Conservation (phyloP, 2,888 invertebrate genomes). For the Drosophila subsilvestris region DNA sequence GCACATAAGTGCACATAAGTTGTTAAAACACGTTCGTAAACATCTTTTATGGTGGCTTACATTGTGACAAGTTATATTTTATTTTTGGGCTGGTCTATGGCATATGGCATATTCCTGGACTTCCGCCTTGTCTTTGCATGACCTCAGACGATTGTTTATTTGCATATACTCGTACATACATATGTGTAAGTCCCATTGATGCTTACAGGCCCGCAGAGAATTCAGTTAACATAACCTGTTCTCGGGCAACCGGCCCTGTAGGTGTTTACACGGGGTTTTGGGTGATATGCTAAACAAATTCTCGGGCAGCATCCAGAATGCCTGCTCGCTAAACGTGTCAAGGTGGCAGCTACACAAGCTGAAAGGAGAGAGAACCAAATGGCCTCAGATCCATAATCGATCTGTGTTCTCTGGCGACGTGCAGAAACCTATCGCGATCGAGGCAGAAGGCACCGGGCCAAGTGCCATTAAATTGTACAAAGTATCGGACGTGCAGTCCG, state of each 20-base stretch:
- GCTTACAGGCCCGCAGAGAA: constrained; percentile 20
- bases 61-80: constrained; percentile 12
- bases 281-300: constrained; percentile 17
- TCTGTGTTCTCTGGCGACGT: constrained; percentile 19
- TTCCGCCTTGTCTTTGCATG: constrained; percentile 32
- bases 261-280: constrained; percentile 24
- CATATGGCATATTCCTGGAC: constrained; percentile 35
- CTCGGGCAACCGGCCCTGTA: constrained; percentile 29
- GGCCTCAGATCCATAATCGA: constrained; percentile 20
- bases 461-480: constrained; percentile 21
- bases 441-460: constrained; percentile 31
- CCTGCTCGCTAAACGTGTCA: constrained; percentile 14
- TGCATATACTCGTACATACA: background rate
- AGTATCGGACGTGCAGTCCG: constrained; percentile 51
- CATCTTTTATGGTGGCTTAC: constrained; percentile 30
- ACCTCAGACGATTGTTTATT: constrained; percentile 24
- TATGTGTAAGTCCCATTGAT: constrained; percentile 39
- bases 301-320: background rate
- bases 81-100: constrained; percentile 19
- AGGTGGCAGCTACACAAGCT: constrained; percentile 7
- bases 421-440: constrained; percentile 32
- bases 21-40: constrained; percentile 33
- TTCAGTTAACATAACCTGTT: constrained; percentile 33
- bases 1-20: background rate
- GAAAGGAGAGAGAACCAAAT: background rate